Conservation (phyloP, 2,113 vertebrate species). For the Gadus macrocephalus region DNA sequence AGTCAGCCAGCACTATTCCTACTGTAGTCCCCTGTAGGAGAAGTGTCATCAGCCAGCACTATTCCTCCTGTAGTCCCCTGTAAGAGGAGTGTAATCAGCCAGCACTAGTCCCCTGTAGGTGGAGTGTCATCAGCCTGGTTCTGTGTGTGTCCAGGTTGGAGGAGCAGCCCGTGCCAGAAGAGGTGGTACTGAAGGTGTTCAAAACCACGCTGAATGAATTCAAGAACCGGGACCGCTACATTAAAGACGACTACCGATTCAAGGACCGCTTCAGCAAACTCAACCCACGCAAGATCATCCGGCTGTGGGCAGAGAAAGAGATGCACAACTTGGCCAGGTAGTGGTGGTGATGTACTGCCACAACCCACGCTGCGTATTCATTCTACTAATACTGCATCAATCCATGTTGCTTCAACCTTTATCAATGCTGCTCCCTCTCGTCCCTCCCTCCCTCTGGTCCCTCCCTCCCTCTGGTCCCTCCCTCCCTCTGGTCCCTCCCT, state of each 20-base stretch:
- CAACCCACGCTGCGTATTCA: too few species aligned
- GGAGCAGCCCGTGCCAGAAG: conserved; percentile 78
- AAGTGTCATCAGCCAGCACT: too few species aligned
- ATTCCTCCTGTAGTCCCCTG: too few species aligned
- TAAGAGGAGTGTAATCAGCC: too few species aligned
- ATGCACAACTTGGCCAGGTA: conserved; percentile 95
- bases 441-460: too few species aligned
- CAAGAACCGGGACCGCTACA: conserved; percentile 96
- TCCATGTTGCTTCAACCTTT: neutral
- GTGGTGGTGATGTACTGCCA: neutral
- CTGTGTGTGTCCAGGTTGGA: conserved; percentile 63
- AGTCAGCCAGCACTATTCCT: too few species aligned
- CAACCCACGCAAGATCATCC: conserved; percentile 94
- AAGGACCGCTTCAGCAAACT: conserved; percentile 95
- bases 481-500: too few species aligned
- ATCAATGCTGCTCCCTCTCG: neutral
- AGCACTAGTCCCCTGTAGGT: too few species aligned
- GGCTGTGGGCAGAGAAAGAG: conserved; percentile 98
- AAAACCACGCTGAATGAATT: conserved; percentile 99
- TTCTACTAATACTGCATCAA: neutral
- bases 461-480: too few species aligned
- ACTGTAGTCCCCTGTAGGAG: too few species aligned
- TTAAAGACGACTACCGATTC: conserved; percentile 98
- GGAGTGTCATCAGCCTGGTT: too few species aligned
- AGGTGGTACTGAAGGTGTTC: conserved; percentile 96